A percentile compares a stretch with the other conserved stretches of the same genome.
phyloP scores from a whole-genome alignment of 2,888 invertebrate genomes.

The Gastrophysa polygoni region DNA sequence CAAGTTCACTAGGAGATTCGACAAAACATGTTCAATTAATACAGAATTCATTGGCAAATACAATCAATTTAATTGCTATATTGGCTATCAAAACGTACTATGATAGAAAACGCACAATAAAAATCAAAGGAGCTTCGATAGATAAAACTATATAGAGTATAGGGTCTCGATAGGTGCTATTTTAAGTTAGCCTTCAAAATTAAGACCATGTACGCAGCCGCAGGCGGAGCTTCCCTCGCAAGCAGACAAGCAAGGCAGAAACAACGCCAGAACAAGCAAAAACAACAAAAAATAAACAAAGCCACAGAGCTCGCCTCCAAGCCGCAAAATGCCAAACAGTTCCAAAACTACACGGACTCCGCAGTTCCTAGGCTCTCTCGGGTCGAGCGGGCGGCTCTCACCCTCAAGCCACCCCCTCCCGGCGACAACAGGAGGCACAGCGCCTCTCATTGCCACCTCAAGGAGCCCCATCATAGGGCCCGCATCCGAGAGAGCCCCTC shows the following conservation, averaged over 20 bases:
- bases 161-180: no score
- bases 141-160: neutral
- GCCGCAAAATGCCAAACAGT: constrained; percentile 60
- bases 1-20: constrained; percentile 40
- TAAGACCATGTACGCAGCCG: constrained; percentile 81
- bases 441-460: constrained; percentile 53
- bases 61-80: constrained; percentile 39
- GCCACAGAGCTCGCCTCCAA: constrained; percentile 55
- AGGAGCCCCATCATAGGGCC: constrained; percentile 49
- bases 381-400: constrained; percentile 58
- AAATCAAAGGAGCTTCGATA: constrained; percentile 9
- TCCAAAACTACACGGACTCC: constrained; percentile 62
- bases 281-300: constrained; percentile 61
- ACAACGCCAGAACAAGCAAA: constrained; percentile 60
- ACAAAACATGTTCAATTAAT: constrained; percentile 9
- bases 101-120: constrained; percentile 3
- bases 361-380: constrained; percentile 62
- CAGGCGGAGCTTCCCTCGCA: constrained; percentile 86
- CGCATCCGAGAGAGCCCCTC: constrained; percentile 57
- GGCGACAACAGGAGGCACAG: constrained; percentile 54
- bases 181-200: constrained; percentile 31
- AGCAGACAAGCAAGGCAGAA: constrained; percentile 76
- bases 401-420: constrained; percentile 50
- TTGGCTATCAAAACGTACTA: no score
- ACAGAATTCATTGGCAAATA: constrained; percentile 31